Conservation (phyloP, 2,888 invertebrate species). For the Papilio protenor region DNA sequence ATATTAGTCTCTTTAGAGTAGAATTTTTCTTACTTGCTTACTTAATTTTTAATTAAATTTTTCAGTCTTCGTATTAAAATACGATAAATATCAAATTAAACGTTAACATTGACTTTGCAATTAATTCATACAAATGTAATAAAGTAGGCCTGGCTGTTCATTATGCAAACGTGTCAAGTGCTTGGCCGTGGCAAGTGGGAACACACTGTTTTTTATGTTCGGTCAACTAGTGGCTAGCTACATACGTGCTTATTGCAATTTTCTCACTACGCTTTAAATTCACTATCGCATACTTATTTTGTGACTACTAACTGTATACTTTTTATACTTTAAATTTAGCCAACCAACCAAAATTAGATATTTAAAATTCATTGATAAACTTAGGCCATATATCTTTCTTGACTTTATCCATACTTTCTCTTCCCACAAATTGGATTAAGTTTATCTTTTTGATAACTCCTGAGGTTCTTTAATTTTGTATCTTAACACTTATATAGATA, state of each 20-base stretch:
- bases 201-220: conserved; percentile 40
- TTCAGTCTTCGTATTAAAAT: background rate
- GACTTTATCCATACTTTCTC: background rate
- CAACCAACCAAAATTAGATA: background rate
- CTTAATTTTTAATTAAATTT: background rate
- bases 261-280: conserved; percentile 54
- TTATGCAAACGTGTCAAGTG: conserved; percentile 72
- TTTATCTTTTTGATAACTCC: too few relatives aligned
- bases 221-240: conserved; percentile 47
- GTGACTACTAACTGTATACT: conserved; percentile 41
- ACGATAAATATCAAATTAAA: conserved; percentile 26
- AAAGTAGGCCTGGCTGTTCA: conserved; percentile 67
- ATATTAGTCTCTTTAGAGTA: too few relatives aligned
- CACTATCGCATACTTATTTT: conserved; percentile 47
- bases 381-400: background rate
- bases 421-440: background rate
- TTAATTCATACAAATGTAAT: conserved; percentile 56
- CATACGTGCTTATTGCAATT: conserved; percentile 63
- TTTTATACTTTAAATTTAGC: background rate
- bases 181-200: conserved; percentile 50
- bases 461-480: background rate
- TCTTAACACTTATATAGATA: too few relatives aligned
- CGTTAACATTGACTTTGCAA: conserved; percentile 41
- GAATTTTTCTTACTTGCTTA: background rate
- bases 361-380: conserved; percentile 2